phyloP scores from a whole-genome alignment of 2,797 vertebrate genomes.

The Mus spretus region DNA sequence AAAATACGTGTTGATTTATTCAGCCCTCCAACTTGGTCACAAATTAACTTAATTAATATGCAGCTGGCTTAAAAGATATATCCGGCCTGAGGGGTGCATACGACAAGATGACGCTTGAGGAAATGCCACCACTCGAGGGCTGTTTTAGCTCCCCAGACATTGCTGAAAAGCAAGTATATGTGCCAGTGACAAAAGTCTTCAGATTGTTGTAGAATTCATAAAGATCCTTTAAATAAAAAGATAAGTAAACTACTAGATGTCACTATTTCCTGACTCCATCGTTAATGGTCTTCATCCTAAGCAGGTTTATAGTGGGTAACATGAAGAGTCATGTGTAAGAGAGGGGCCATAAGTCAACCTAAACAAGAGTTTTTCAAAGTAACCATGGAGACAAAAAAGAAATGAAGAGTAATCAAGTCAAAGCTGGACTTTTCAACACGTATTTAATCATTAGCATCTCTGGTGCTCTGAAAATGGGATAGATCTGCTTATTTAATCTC shows the following conservation, averaged over 20 bases:
- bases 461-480: background rate
- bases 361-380: background rate
- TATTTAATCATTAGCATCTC: conserved; percentile 34
- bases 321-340: background rate
- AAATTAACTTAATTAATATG: background rate
- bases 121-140: background rate
- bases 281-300: background rate
- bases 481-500: background rate
- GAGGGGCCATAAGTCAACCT: background rate
- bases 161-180: background rate
- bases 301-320: background rate
- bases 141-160: background rate
- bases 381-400: background rate
- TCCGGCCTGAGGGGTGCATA: too few relatives aligned
- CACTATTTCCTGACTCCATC: background rate
- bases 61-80: background rate
- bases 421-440: conserved; percentile 13
- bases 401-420: background rate
- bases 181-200: background rate
- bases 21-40: background rate
- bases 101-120: background rate
- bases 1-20: background rate
- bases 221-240: background rate
- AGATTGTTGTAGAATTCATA: background rate
- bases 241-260: background rate